Percentiles rank a stretch among this genome's conserved stretches.
These are phyloP conservation scores for Chroicocephalus ridibundus DNA, from an alignment of 2,113 vertebrate species.

Conservation along the genomic window DNA sequence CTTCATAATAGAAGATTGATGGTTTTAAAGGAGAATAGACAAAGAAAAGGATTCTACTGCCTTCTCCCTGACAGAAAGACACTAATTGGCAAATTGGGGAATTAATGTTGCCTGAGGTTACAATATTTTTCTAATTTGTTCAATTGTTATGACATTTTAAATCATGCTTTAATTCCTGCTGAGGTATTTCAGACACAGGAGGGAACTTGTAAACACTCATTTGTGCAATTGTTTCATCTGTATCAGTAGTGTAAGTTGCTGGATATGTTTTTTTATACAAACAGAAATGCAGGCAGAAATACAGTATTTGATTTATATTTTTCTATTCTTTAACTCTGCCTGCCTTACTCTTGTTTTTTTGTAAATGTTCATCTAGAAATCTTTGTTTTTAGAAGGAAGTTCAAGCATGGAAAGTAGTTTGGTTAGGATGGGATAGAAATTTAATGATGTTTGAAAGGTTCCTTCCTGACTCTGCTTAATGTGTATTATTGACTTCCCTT, in stretches of 20 bases:
- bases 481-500: conserved; percentile 51
- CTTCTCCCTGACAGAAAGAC: background rate
- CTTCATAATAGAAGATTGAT: background rate
- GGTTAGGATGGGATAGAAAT: conserved; percentile 13
- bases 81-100: background rate
- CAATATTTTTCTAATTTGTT: conserved; percentile 11
- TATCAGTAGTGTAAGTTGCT: background rate
- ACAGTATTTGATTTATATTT: background rate
- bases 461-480: conserved; percentile 56
- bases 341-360: background rate
- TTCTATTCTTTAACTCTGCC: background rate
- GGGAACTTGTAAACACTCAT: background rate
- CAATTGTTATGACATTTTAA: background rate
- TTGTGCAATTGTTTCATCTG: background rate
- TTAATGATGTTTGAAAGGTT: conserved; percentile 48
- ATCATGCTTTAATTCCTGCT: conserved; percentile 27
- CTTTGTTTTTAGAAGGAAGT: conserved; percentile 41
- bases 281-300: background rate
- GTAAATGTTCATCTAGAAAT: background rate
- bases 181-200: conserved; percentile 27
- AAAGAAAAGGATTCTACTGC: background rate
- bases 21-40: background rate
- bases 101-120: conserved; percentile 12
- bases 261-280: background rate
- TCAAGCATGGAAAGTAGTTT: conserved; percentile 38